Conservation (phyloP, 2,113 vertebrate species). For the Puntigrus tetrazona region DNA sequence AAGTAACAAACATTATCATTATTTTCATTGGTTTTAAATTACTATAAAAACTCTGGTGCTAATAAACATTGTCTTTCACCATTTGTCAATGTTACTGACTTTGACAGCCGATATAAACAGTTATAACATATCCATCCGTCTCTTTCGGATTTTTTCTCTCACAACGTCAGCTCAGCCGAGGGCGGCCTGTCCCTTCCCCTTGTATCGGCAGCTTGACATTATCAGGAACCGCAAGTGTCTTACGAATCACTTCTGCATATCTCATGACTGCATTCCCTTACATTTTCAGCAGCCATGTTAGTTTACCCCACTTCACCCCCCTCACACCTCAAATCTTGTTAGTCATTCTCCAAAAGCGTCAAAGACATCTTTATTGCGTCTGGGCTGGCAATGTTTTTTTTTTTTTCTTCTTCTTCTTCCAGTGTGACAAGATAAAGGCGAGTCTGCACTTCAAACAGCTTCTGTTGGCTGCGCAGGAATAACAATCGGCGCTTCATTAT, state of each 20-base stretch:
- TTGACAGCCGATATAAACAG: background rate
- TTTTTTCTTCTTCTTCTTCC: slow-evolving; percentile 40
- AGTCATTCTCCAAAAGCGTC: slow-evolving; percentile 53
- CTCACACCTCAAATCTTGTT: slow-evolving; percentile 32
- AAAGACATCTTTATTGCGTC: slow-evolving; percentile 53
- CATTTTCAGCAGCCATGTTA: slow-evolving; percentile 32
- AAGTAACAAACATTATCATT: background rate
- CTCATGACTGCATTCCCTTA: slow-evolving; percentile 22
- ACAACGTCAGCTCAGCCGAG: background rate
- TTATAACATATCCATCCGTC: background rate
- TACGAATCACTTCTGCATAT: background rate
- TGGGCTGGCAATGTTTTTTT: slow-evolving; percentile 45
- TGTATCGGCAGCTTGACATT: background rate
- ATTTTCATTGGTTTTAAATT: background rate
- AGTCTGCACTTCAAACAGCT: slow-evolving; percentile 57
- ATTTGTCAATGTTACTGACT: background rate
- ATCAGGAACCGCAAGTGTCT: background rate
- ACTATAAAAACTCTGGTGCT: background rate
- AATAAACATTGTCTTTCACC: background rate
- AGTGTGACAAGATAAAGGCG: slow-evolving; percentile 49
- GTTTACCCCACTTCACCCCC: slow-evolving; percentile 15
- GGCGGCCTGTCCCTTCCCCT: slow-evolving; percentile 1
- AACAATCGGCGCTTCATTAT: slow-evolving; percentile 58
- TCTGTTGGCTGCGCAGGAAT: slow-evolving; percentile 55
- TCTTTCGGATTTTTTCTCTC: background rate